Evolutionary conservation across 2,888 invertebrate genomes (phyloP).

Genomic region (Silvanus unidentatus): DNA sequence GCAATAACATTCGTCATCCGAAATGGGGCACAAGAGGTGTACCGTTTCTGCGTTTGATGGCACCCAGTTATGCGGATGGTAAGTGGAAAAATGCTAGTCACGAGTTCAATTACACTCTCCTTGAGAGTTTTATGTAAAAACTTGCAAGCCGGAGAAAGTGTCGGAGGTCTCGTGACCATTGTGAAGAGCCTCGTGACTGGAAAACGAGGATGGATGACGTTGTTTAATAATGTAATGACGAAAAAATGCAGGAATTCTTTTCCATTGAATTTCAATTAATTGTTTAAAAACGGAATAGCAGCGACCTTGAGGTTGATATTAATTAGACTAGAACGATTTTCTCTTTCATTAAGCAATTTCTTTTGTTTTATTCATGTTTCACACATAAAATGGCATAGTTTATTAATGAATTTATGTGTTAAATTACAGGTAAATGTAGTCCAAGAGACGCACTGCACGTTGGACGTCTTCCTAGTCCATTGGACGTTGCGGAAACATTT

Average conservation of each 20-base stretch:
- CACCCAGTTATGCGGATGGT: slow-evolving; percentile 71
- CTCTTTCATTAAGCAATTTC: no score
- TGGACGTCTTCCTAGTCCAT: slow-evolving; percentile 55
- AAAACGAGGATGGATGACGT: no score
- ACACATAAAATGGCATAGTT: slow-evolving; percentile 2
- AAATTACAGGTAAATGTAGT: no score
- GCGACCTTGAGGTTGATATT: no score
- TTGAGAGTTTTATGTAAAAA: not conserved
- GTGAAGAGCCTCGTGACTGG: no score
- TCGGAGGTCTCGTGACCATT: not conserved
- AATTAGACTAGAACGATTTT: no score
- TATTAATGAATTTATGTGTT: slow-evolving; percentile 1
- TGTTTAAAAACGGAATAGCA: no score
- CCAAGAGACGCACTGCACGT: not conserved
- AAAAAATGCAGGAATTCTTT: no score
- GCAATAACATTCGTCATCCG: slow-evolving; percentile 82
- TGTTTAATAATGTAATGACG: no score
- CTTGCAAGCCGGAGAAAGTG: not conserved
- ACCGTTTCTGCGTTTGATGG: slow-evolving; percentile 65
- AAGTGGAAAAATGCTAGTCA: no score
- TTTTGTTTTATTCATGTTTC: not conserved
- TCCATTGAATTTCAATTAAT: no score
- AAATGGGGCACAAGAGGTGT: slow-evolving; percentile 79
- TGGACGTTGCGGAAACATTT: slow-evolving; percentile 54
- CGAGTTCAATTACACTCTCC: not conserved